phyloP scores from a whole-genome alignment of 2,797 vertebrate species.

The Acanthornis magna region DNA sequence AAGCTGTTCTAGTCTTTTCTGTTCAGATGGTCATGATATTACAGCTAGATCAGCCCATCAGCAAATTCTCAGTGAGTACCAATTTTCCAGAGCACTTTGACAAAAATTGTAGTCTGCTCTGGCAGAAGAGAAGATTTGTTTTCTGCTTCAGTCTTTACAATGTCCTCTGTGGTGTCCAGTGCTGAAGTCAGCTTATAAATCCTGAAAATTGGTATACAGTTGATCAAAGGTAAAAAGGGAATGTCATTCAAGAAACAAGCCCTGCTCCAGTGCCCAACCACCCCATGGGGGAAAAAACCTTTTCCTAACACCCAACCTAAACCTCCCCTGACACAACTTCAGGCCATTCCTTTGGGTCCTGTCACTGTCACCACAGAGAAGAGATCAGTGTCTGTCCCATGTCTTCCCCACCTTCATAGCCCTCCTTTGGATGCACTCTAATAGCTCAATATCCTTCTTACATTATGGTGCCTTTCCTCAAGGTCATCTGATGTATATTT shows the following conservation, averaged over 20 bases:
- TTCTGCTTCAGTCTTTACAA: not conserved
- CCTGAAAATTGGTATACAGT: not conserved
- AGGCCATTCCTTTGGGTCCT: not conserved
- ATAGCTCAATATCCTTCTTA: not conserved
- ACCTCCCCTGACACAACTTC: not conserved
- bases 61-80: not conserved
- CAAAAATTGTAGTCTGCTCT: not conserved
- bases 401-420: not conserved
- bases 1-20: not conserved
- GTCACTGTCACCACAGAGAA: not conserved
- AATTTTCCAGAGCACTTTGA: not conserved
- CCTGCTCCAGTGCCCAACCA: too few relatives aligned
- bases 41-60: not conserved
- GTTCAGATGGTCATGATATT: not conserved
- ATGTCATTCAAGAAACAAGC: not conserved
- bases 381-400: not conserved
- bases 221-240: not conserved
- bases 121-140: not conserved
- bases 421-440: not conserved
- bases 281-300: not conserved
- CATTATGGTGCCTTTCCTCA: not conserved
- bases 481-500: not conserved
- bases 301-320: not conserved
- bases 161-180: not conserved
- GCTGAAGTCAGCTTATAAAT: not conserved